Base-by-base conservation (phyloP, 2,888 invertebrate species). In the Zaprionus obscuricornis region DNA sequence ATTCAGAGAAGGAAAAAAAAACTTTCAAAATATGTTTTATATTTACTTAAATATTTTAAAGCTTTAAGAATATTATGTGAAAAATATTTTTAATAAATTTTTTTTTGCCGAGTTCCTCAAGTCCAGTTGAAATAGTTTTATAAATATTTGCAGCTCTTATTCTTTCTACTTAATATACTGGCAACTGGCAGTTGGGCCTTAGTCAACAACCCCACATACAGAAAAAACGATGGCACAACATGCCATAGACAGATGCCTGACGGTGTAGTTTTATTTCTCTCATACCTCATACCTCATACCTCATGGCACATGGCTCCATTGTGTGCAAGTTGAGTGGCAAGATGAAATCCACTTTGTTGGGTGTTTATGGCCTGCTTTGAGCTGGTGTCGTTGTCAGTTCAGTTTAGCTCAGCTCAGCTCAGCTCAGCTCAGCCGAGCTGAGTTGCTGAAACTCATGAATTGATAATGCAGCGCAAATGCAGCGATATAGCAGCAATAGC, bases 401-500 rank as follows among this genome's bases (percentile, higher is more conserved):
- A 50, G 58, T 40, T 52, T 36, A 59, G n/a, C 40, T 37, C 51
- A 36, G 8, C 34, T 16, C 45, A 17, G 8, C 5, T 24, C 24
- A 24, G 24, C 5, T 24, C 5, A 24, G 8, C 8, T 24, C 22
- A 11, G 39, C 39, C 8, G n/a, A n/a, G n/a, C n/a, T n/a, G n/a
- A n/a, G n/a, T n/a, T 50, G 54, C 39, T 49, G 34, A 34, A 24
- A 37, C 73, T 70, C 72, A 82, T 85, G 79, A 78, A 85, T 81
- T 85, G 74, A 66, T 85, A 85, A 85, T 78, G 71, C 73, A 59
- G 59, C n/a, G n/a, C 57, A 73, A 72, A 72, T 84, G 79, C 73
- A 73, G 72, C 66, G n/a, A n/a, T n/a, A 45, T 40, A 39, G 13
- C 13, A 71, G 58, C 78, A 60, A 52, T 51, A 40, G 20, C 51